Conservation (phyloP, 2,888 invertebrate species). For the Lasiommata megera region DNA sequence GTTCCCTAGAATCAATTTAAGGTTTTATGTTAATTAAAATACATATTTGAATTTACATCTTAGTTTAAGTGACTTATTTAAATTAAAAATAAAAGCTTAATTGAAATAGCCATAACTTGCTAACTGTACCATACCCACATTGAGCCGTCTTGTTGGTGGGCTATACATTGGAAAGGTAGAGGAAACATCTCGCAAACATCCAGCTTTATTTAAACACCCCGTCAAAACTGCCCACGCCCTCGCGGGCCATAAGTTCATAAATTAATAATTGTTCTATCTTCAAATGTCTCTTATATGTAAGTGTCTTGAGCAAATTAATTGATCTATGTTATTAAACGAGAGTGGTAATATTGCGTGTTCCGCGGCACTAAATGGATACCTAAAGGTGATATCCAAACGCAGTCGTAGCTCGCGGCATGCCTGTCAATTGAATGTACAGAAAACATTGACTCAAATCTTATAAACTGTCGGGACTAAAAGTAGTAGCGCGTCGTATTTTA, state of each 20-base stretch:
- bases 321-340: conserved; percentile 56
- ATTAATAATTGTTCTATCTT: conserved; percentile 76
- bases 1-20: no score
- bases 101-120: no score
- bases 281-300: conserved; percentile 76
- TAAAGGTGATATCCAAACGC: background rate
- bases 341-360: conserved; percentile 51
- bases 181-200: background rate
- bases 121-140: no score
- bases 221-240: background rate
- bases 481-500: background rate
- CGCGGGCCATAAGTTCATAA: conserved; percentile 56
- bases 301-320: conserved; percentile 70
- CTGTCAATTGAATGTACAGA: background rate
- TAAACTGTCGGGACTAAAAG: background rate
- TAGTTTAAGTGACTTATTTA: no score
- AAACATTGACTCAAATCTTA: background rate
- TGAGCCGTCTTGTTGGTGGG: no score
- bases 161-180: no score
- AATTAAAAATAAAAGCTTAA: no score
- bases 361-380: conserved; percentile 1
- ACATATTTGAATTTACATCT: no score
- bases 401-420: background rate
- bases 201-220: background rate
- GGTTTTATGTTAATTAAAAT: no score